Conservation (phyloP, 2,888 invertebrate genomes). For the Tineola bisselliella region DNA sequence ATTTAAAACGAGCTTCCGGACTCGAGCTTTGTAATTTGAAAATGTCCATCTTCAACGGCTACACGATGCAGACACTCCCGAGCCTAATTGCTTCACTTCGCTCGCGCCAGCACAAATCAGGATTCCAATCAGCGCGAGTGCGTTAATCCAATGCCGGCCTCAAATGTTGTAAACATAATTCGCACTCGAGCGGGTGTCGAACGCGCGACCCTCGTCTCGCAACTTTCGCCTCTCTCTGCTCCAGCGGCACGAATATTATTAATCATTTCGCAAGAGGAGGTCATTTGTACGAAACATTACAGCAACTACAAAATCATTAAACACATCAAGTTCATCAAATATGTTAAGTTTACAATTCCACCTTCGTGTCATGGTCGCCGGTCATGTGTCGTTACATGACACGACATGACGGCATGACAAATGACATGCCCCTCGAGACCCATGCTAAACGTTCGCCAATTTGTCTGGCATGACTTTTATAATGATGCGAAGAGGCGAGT, state of each 20-base stretch:
- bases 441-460: not conserved
- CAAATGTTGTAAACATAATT: not conserved
- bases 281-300: no score
- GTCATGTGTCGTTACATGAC: constrained; percentile 6
- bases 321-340: no score
- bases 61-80: not conserved
- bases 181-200: not conserved
- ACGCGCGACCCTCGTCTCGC: not conserved
- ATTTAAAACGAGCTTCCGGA: not conserved
- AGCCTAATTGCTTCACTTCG: not conserved
- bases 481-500: not conserved
- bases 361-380: not conserved
- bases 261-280: not conserved
- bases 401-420: constrained; percentile 5
- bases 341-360: not conserved
- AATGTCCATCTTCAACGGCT: not conserved
- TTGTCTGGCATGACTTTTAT: constrained; percentile 1
- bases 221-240: not conserved
- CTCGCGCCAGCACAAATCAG: no score
- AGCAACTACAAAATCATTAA: no score
- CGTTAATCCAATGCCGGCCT: not conserved
- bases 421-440: not conserved
- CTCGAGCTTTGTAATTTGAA: not conserved
- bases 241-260: not conserved
- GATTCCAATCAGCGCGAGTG: no score